Conservation (phyloP, 1,140 invertebrate genomes). For the Acromyrmex echinatior region DNA sequence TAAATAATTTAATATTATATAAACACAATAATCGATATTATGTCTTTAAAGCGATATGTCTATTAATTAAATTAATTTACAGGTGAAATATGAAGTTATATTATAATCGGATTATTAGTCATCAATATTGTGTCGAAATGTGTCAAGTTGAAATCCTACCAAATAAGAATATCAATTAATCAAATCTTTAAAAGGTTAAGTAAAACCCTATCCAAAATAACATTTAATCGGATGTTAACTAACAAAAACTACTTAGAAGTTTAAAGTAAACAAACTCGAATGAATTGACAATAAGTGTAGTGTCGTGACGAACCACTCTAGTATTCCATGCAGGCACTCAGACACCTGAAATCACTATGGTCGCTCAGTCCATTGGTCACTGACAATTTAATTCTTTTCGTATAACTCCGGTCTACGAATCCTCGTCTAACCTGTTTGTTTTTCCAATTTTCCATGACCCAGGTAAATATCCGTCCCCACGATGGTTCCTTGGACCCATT, state of each 20-base stretch:
- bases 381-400: slow-evolving; percentile 73
- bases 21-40: slow-evolving; percentile 3
- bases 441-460: slow-evolving; percentile 72
- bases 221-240: slow-evolving; percentile 4
- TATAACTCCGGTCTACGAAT: slow-evolving; percentile 10
- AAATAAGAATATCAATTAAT: background rate
- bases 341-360: slow-evolving; percentile 67
- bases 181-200: background rate
- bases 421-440: slow-evolving; percentile 68
- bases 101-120: background rate
- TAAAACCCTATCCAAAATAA: background rate
- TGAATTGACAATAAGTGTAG: slow-evolving; percentile 36
- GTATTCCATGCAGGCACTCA: slow-evolving; percentile 10
- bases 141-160: background rate
- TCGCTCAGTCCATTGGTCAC: slow-evolving; percentile 46
- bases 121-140: background rate
- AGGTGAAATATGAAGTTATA: background rate
- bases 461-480: slow-evolving; percentile 58
- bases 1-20: too few relatives aligned
- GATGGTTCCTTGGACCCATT: slow-evolving; percentile 15
- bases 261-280: background rate
- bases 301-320: slow-evolving; percentile 34
- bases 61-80: background rate
- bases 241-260: background rate
- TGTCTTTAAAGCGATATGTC: background rate